Base-by-base conservation (phyloP, 2,888 invertebrate genomes). In the Rhagonycha fulva region DNA sequence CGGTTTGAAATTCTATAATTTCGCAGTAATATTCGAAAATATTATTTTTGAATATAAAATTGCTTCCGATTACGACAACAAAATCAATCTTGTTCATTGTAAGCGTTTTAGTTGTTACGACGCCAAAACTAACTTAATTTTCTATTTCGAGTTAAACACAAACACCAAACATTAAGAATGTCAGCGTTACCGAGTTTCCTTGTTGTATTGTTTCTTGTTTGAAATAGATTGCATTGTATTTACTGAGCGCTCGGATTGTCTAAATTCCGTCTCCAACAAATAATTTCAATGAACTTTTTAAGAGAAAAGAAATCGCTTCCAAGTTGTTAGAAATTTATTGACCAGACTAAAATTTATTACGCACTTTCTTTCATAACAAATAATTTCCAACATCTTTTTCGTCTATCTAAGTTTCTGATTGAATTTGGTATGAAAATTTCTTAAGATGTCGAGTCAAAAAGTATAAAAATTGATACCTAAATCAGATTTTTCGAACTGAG, bases 131-230 rank as follows among this genome's bases (percentile, higher is more conserved):
- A 74, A 74, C 70, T 68, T 63, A 70, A 74, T 74, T 74, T 74
- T 74, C 74, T 74, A 74, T 70, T 74, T 74, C 74, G 61, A 70
- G 47, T 71, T 74, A 74, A 70, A 74, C 74, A 68, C 70, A 71
- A 74, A 70, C 73, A 74, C 69, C 47, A 47, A 71, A 67, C 70
- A 67, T 71, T 66, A 71, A 67, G 74, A 74, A 74, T 74, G 74
- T 74, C 74, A 70, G 70, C 74, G 47, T 61, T 60, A 63, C 28
- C 70, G 47, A 71, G 67, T 70, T 74, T 74, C 70, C 70, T 28
- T 47, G 63, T 62, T 67, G 67, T 74, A 74, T 74, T 74, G 74
- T 74, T 71, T 67, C 70, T 74, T 67, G 74, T 70, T 74, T 66
- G 74, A 74, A 74, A 74, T 74, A 74, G 74, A 74, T 74, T 74